Base-by-base conservation (phyloP, 2,888 invertebrate genomes). In the Laothoe populi region DNA sequence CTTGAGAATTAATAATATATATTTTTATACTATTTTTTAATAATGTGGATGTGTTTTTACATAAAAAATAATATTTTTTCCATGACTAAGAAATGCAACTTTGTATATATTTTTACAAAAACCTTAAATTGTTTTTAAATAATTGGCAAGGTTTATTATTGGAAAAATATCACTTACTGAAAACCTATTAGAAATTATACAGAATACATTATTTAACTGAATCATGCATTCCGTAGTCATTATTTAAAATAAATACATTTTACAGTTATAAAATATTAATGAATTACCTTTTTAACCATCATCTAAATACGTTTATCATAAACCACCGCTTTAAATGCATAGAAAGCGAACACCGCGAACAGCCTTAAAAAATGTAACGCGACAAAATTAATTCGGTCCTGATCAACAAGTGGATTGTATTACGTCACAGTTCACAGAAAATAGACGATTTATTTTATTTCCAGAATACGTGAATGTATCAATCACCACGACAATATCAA, bases 401-500 rank as follows among this genome's bases (percentile, higher is more conserved):
- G 62, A 77, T 80, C 82, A 82, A 83, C 83, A 83, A 79, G 82
- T 82, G 72, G 68, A 74, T 73, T 75, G 72, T 72, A 75, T 76
- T 79, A 79, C 77, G 77, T 78, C 83, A 84, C 86, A 83, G 72
- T 75, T 70, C 82, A 82, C 81, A 83, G 73, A 77, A 73, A 79
- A 79, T 79, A 74, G 75, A 74, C 75, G 80, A 71, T 74, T 81
- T 81, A 81, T 78, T 79, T 74, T 79, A 79, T 82, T 78, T 78
- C 74, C 70, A 70, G 69, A 76, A 69, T 74, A 69, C 82, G 82
- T 71, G 74, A 64, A 66, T 67, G 61, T 66, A 61, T 62, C 64
- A 64, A 61, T 62, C 64, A 64, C 63, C 66, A 65, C 66, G 16
- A 63, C 65, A 62, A 59, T 49, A 65, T 57, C 60, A 63, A 67